phyloP scores from a whole-genome alignment of 2,113 vertebrate species.

The Ctenomys sociabilis region DNA sequence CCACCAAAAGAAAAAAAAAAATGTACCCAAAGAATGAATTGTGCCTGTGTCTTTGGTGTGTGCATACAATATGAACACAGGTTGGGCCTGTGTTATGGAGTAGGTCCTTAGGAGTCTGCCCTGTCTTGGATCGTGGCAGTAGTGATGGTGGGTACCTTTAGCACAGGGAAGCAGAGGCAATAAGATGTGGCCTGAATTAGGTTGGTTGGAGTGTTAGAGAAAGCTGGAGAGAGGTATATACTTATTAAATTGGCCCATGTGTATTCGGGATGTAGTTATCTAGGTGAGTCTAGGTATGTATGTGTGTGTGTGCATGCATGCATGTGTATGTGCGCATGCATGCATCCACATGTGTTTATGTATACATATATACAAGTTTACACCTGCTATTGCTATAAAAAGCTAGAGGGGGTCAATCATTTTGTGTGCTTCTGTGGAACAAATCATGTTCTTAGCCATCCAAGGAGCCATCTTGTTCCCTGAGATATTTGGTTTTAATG shows the following conservation, averaged over 20 bases:
- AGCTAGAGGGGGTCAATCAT: neutral
- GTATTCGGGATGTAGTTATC: neutral
- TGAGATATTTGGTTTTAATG: conserved; percentile 32
- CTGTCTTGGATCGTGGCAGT: neutral
- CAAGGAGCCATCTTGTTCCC: neutral
- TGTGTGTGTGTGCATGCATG: neutral
- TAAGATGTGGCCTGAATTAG: neutral
- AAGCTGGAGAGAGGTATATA: neutral
- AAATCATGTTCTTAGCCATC: neutral
- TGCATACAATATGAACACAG: neutral
- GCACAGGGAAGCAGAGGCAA: neutral
- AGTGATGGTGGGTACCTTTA: neutral
- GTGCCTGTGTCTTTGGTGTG: neutral
- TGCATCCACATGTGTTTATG: no score
- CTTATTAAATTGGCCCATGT: neutral
- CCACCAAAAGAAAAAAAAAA: neutral
- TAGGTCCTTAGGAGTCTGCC: neutral
- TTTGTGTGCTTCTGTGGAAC: neutral
- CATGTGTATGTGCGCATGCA: fast-evolving
- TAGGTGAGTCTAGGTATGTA: neutral
- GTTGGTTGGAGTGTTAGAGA: neutral
- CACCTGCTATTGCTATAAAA: neutral
- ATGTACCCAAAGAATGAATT: neutral
- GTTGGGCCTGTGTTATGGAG: neutral
- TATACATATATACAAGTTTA: neutral